Base-by-base conservation (phyloP, 2,888 invertebrate species). In the Allacma fusca region DNA sequence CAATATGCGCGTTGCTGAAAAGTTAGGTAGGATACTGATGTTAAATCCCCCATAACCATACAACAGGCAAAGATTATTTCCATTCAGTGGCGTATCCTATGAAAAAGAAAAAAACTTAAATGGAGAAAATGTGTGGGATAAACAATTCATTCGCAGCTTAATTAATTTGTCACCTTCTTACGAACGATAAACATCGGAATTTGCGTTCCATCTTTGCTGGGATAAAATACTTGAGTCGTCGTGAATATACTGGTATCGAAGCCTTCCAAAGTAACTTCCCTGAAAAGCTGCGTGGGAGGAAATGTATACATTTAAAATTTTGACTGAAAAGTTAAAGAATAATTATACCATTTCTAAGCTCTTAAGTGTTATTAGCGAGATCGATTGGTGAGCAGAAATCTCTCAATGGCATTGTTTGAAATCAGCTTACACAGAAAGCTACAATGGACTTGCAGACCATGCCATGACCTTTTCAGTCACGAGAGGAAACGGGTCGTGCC, bases 11-110 rank as follows among this genome's bases (percentile, higher is more conserved):
- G 93, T 92, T 34, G 96, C 91, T 84, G 94, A 94, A 88, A 98
- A 99, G 71, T 91, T 90, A 5, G 98, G 98, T 86, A 93, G 93
- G 82, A 97, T 89, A 86, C 94, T 94, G 96, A 74, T 91, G 88
- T 96, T 97, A 88, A 99, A 99, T 0, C 98, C 98, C 75, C 98
- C 98, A 87, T 98, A 98, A 21, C 97, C 98, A 87, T 98, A 98
- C 44, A 99, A 88, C 67, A 97, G 88, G 80, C 94, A 93, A 0
- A 97, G 95, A 85, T 91, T 91, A n/a, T 90, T 88, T 2, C 93
- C 91, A 87, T 94, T 91, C 23, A 81, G 62, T 29, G 70, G 68
- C 40, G 79, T n/a, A 34, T 77, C 77, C 72, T 77, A 65, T 13
- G 43, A 75, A 57, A 29, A 28, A 73, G 12, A 78, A 64, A 9